Conservation (phyloP, 92 coral and sea anemone genomes). For the Parazoanthus atlanticus region DNA sequence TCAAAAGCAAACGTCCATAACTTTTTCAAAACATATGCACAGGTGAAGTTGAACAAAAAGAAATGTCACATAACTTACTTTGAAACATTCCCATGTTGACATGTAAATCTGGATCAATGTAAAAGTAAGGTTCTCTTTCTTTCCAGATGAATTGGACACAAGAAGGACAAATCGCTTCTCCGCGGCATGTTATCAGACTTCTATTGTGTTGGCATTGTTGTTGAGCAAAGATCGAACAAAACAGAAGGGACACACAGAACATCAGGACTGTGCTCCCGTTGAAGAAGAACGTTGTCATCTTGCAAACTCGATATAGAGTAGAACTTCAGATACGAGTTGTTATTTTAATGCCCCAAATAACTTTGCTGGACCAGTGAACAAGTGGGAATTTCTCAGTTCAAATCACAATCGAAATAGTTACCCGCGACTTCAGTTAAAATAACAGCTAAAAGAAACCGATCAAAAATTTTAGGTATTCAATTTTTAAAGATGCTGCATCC, state of each 20-base stretch:
- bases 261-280: neutral
- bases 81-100: neutral
- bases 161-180: conserved; percentile 2
- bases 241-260: neutral
- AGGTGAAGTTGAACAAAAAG: neutral
- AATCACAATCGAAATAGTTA: no score
- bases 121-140: neutral
- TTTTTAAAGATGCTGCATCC: neutral
- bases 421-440: no score
- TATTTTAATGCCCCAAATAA: neutral
- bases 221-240: conserved; percentile 7
- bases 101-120: neutral
- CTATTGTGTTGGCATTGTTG: neutral
- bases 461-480: neutral
- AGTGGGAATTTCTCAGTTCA: no score
- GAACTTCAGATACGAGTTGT: neutral
- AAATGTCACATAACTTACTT: neutral
- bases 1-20: no score
- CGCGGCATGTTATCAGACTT: neutral
- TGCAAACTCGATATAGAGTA: neutral
- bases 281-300: neutral
- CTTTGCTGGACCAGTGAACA: no score
- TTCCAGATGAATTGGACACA: conserved; percentile 4
- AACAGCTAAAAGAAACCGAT: no score
- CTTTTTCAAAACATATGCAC: no score